Evolutionary conservation across 92 coral and sea anemone species (phyloP), one percentile per base, ranked within the genome.

Genomic region (Porites lobata): DNA sequence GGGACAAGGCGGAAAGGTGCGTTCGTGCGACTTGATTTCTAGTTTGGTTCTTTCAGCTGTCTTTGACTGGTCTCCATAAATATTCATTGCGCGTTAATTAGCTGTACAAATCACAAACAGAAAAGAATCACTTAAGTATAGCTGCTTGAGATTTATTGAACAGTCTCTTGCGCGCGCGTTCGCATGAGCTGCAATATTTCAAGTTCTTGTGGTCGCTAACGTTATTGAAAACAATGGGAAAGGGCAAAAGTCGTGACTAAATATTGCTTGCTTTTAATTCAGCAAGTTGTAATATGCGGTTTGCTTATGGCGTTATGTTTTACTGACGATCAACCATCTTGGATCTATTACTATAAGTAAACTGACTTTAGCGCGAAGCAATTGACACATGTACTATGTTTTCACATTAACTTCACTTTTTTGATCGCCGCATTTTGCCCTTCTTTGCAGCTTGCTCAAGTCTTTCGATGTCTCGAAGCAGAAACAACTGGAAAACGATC

Each of bases 1-100:
- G 92, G 53, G 98, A 94, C 75, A 97, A 95, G 79, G 99, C 99
- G 67, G 99, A 97, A 85, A 97, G 69, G 99, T 97, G 81, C 81
- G 95, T 17, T 22, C 52, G 95, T 17, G 22, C 52, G 1, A 14
- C 14, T 51, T 74, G 7, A 54, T 61, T 90, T 80, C 50, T 67
- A 8, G 17, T 21, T 74, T 71, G 26, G 53, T 53, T 50, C 62
- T 85, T 86, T 69, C 69, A 90, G 90, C 70, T 70, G 54, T 18
- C 73, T 82, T 65, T 19, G 6, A 76, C 50, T 65, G 10, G 77
- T 76, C 50, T 13, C 38, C 63, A 91, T 91, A 47, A 91, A 91
- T 91, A 87, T 91, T 87, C 94, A 87, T 89, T 0, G 21, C 2
- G 17, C 8, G 77, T 52, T 54, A 54, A 69, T 81, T 53, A 15